Percentiles rank a stretch among this genome's conserved stretches.
phyloP scores from a whole-genome alignment of 2,113 vertebrate species.

The Burhinus oedicnemus region DNA sequence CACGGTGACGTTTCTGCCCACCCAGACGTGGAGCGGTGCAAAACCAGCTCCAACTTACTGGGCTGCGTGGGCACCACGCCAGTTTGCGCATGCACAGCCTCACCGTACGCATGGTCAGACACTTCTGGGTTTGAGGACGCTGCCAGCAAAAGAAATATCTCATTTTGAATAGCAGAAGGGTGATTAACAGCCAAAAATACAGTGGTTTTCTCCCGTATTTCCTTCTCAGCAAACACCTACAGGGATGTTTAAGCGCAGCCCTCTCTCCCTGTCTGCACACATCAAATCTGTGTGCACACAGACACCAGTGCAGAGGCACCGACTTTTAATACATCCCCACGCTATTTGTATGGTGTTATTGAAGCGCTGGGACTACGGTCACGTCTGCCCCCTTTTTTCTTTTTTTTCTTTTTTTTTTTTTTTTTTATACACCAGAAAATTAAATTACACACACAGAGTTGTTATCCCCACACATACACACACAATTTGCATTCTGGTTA shows the following conservation, averaged over 20 bases:
- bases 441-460: neutral
- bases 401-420: neutral
- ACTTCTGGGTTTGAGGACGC: neutral
- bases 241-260: neutral
- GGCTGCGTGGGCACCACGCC: rapidly evolving
- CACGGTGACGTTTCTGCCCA: rapidly evolving
- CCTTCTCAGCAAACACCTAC: neutral
- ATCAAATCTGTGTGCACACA: neutral
- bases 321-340: neutral
- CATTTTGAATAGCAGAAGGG: neutral
- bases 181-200: neutral
- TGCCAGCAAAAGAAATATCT: neutral
- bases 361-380: neutral
- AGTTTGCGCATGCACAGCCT: rapidly evolving
- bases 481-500: neutral
- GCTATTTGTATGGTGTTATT: neutral
- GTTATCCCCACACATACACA: neutral
- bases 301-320: neutral
- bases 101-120: rapidly evolving
- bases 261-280: neutral
- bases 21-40: rapidly evolving
- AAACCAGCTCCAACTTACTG: neutral
- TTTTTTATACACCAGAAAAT: neutral
- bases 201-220: neutral
- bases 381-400: neutral